Evolutionary conservation across 2,113 vertebrate species (phyloP).

Genomic region (Rhabdomys dilectus): DNA sequence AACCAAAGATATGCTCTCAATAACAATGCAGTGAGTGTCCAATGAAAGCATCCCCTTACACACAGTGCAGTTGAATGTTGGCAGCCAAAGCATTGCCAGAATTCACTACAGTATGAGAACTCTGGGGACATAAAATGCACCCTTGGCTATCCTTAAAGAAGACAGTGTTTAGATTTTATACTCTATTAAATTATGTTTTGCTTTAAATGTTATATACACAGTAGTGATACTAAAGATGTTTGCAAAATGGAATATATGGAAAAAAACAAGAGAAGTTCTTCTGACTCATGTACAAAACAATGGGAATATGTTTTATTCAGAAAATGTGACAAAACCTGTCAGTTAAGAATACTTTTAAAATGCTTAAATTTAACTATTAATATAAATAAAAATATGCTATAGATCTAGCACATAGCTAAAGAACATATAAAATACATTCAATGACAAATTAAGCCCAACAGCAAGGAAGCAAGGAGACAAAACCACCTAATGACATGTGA

Average conservation of each 20-base stretch:
- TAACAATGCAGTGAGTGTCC: background rate
- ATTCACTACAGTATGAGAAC: background rate
- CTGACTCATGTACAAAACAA: background rate
- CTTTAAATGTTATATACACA: background rate
- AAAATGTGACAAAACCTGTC: background rate
- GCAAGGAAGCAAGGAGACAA: background rate
- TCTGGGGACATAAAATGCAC: background rate
- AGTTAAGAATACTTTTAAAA: constrained; percentile 29
- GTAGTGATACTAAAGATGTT: background rate
- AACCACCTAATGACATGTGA: background rate
- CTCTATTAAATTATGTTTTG: constrained; percentile 1
- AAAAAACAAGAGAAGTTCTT: background rate
- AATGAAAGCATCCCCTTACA: background rate
- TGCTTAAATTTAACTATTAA: background rate
- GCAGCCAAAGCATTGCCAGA: background rate
- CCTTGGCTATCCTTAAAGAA: background rate
- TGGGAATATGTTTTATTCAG: background rate
- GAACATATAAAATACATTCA: background rate
- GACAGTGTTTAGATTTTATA: background rate
- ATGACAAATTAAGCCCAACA: background rate
- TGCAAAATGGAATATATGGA: background rate
- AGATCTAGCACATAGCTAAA: background rate
- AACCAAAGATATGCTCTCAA: background rate
- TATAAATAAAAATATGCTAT: background rate
- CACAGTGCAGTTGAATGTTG: background rate